A percentile compares a stretch with the other conserved stretches of the same genome.
These are phyloP conservation scores for Peromyscus nudipes DNA, from an alignment of 2,797 vertebrate species.

Conservation along the genomic window DNA sequence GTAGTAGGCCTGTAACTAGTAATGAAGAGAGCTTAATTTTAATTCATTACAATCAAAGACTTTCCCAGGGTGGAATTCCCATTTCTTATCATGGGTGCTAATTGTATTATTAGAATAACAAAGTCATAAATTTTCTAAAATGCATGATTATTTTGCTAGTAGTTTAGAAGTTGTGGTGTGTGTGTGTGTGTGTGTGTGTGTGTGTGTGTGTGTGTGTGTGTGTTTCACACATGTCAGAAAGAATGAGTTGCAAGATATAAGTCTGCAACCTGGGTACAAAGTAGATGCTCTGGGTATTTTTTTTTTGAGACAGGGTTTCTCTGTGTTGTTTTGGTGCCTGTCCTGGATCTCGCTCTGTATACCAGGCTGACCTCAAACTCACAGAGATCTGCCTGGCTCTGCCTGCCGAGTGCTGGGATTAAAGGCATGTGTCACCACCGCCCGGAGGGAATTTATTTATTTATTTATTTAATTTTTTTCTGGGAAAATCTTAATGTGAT, in stretches of 20 bases:
- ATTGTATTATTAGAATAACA: constrained; percentile 83
- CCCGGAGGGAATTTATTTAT: too few species aligned
- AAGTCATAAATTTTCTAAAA: constrained; percentile 69
- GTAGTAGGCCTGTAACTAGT: constrained; percentile 77
- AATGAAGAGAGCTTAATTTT: constrained; percentile 83
- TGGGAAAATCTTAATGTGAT: constrained; percentile 70
- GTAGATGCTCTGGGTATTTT: constrained; percentile 62
- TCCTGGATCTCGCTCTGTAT: too few species aligned
- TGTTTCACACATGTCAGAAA: constrained; percentile 44
- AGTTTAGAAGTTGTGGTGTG: constrained; percentile 28
- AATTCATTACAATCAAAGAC: constrained; percentile 81
- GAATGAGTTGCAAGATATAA: constrained; percentile 74
- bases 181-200: not conserved
- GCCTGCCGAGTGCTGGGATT: too few species aligned
- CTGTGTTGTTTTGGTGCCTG: too few species aligned
- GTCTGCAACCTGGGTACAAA: constrained; percentile 75
- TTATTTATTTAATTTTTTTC: too few species aligned
- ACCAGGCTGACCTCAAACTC: too few species aligned
- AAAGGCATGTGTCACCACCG: too few species aligned
- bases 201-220: not conserved
- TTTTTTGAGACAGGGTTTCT: too few species aligned
- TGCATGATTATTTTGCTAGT: constrained; percentile 71
- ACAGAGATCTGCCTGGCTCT: too few species aligned
- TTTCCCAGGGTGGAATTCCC: constrained; percentile 81
- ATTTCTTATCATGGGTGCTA: constrained; percentile 81